Conservation (phyloP, 2,888 invertebrate species). For the Chelonus formosanus region DNA sequence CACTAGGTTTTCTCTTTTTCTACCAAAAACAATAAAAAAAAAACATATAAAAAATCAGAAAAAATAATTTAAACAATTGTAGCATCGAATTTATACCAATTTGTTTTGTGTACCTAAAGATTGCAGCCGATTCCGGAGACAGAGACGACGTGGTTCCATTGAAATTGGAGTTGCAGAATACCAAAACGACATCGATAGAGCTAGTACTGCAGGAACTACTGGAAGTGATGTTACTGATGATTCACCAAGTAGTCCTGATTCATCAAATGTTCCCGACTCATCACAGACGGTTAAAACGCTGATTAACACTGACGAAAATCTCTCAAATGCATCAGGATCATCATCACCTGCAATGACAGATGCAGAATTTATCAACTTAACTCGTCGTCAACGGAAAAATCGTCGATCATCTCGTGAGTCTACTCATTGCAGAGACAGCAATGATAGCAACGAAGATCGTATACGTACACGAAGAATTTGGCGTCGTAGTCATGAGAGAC, state of each 20-base stretch:
- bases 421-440: slow-evolving; percentile 36
- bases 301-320: slow-evolving; percentile 41
- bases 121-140: slow-evolving; percentile 61
- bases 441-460: slow-evolving; percentile 31
- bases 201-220: no score
- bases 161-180: neutral
- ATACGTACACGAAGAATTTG: no score
- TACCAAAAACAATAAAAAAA: slow-evolving; percentile 24
- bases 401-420: slow-evolving; percentile 53
- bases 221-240: no score
- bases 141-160: slow-evolving; percentile 60
- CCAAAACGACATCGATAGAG: no score
- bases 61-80: slow-evolving; percentile 49
- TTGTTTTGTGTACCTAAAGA: slow-evolving; percentile 60
- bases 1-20: no score
- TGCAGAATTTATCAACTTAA: slow-evolving; percentile 67
- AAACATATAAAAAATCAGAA: slow-evolving; percentile 17
- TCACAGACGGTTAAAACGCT: no score
- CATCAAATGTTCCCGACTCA: no score
- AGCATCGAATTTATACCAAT: slow-evolving; percentile 37
- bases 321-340: slow-evolving; percentile 5
- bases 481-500: no score
- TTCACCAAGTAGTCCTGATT: no score
- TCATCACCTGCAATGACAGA: slow-evolving; percentile 61
- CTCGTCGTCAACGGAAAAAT: slow-evolving; percentile 68